Base-by-base conservation (phyloP, 2,888 invertebrate species). In the Callyntrura guangdongensis region DNA sequence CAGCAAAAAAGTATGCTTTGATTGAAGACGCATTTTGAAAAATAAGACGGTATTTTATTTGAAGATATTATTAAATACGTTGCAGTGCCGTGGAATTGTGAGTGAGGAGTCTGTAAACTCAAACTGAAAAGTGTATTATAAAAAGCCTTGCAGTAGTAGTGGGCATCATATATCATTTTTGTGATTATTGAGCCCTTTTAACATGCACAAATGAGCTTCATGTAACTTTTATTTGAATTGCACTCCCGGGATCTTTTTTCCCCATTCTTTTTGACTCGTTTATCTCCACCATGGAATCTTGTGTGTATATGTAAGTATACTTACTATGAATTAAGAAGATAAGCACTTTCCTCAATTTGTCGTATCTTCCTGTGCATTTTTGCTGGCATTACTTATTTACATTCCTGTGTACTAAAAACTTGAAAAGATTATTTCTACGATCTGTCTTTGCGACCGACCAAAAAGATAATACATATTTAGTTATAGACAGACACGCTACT, bases 181-280 rank as follows among this genome's bases (percentile, higher is more conserved):
- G 86, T 94, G 92, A 94, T 93, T 94, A 93, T 94, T 92, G 93
- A 92, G 93, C 89, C 92, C 90, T 92, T 92, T 93, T 94, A 94
- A 93, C 93, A 93, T 94, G 94, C 93, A 94, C 93, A 94, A 94
- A 94, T 94, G 93, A 94, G 93, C 92, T 93, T 93, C 93, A 81
- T 93, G 93, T 93, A 94, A 94, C 93, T 93, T 94, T 93, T 93
- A 93, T 94, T 93, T 94, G 93, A 93, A 94, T 93, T 92, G 92
- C 93, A 93, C 94, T 94, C 94, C 67, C 88, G 94, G 94, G 94
- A 94, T 92, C 93, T 90, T 93, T 94, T 93, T 47, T 74, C 92
- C 91, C 91, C 61, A 86, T 91, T 74, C 91, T 91, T 92, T 93
- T 92, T 92, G 56, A 91, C 90, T 91, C 91, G 87, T 92, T 92